Evolutionary conservation across 1,140 invertebrate species (phyloP), one percentile per base, ranked within the genome.

Genomic region (Danaus melanippus): DNA sequence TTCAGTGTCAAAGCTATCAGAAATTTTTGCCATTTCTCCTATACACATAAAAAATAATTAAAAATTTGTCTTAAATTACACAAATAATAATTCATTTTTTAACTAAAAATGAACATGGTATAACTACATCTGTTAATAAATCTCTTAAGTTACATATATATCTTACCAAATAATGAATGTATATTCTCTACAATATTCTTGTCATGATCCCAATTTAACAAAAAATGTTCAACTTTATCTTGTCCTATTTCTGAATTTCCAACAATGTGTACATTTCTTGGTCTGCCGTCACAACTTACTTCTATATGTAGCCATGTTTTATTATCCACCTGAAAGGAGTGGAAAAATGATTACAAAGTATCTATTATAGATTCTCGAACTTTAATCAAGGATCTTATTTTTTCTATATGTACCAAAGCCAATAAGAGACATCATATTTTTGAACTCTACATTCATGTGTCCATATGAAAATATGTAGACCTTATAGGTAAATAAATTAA

Each of bases 131-230:
- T 4, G 21, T 32, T 32, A 32, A 3, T 32, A 7, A 32, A 32
- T 32, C 21, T 3, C 21, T 32, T 43, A 12, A 40, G 6, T 50
- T 46, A 57, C 40, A 8, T 12, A 52, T 60, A 44, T 56, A 17
- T 42, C 51, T 64, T 67, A 83, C 79, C 74, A 74, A 80, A 78
- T 56, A 76, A 60, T 32, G n/a, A 39, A 40, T 64, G 60, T 21
- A 84, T 73, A 42, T 84, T 84, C 11, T 74, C 69, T 10, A 77
- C 68, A 60, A 84, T 79, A 50, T 71, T 68, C 66, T 70, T 81
- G 53, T 84, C 80, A 72, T 84, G 76, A 57, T 84, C 75, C 80
- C 80, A 84, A n/a, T 43, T 46, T 12, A 77, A 52, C n/a, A 84
- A 54, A 8, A 72, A 69, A 52, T 49, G 32, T 47, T 81, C 73